Evolutionary conservation across 1,140 invertebrate genomes (phyloP), one percentile per base, ranked within the genome.

Genomic region (Dreissena polymorpha): DNA sequence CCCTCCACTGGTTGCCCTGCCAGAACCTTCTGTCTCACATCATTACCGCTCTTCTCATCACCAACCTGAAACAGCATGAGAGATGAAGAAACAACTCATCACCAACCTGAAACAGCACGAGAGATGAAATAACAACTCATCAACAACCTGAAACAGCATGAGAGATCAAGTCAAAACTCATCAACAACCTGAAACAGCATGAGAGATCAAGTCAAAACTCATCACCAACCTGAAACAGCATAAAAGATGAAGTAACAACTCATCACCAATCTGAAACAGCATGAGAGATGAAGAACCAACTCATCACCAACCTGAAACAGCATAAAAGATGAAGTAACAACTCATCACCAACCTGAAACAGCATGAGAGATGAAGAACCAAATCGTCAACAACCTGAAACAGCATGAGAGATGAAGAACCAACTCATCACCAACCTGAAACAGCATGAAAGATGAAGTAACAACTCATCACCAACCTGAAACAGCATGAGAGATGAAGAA

Each of bases 1-100:
- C 78, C 85, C 55, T 88, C 88, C 3, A 81, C 50, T 12, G 65
- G 39, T 12, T 74, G 78, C 27, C 80, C 77, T 63, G 85, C 84
- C 18, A 83, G 63, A 23, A 88, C 72, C 29, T 86, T 84, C 63
- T 80, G 88, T 69, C 85, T 87, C 16, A 86, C 23, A 18, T 65
- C 83, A 65, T 18, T 21, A 49, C 69, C 71, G 21, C 60, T 73
- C 50, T 84, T 60, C 10, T 74, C 73, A 65, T 8, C 39, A 39
- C n/a, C 53, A 23, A 75, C 81, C 73, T 74, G 23, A 13, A 71
- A 60, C 50, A 51, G 65, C 21, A 27, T 21, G 10, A 39, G 39
- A 39, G 39, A 8, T 39, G 39, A 39, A 39, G 39, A 5, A 39
- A 39, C 39, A 39, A 8, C n/a, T n/a, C n/a, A n/a, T n/a, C n/a